A percentile compares a stretch with the other conserved stretches of the same genome.
These are phyloP conservation scores for Melanostoma scalare DNA, from an alignment of 2,888 invertebrate genomes.

Conservation along the genomic window DNA sequence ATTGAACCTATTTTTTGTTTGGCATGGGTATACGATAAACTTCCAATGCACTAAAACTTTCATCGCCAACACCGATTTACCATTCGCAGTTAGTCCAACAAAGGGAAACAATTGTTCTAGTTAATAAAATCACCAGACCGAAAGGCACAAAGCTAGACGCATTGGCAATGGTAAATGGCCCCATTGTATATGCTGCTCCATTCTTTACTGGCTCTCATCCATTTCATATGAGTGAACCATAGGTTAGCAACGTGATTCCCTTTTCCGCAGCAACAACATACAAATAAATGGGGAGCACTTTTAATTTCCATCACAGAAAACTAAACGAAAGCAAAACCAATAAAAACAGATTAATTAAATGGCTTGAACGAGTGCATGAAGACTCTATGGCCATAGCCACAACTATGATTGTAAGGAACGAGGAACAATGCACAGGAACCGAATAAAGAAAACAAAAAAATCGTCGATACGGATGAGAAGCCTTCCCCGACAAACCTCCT, in stretches of 20 bases:
- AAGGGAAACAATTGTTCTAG: conserved; percentile 61
- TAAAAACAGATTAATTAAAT: conserved; percentile 70
- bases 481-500: conserved; percentile 80
- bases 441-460: background rate
- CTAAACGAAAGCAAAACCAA: conserved; percentile 63
- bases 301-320: conserved; percentile 66
- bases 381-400: background rate
- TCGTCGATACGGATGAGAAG: conserved; percentile 48
- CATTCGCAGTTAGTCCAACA: conserved; percentile 9
- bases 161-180: conserved; percentile 39
- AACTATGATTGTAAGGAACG: background rate
- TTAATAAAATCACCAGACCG: conserved; percentile 67
- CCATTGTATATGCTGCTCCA: conserved; percentile 8
- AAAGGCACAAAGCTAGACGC: conserved; percentile 64
- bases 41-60: no score
- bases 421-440: background rate
- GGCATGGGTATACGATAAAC: no score
- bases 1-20: no score
- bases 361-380: conserved; percentile 34
- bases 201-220: conserved; percentile 3
- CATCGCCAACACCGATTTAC: no score
- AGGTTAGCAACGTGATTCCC: conserved; percentile 66
- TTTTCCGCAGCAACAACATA: conserved; percentile 24
- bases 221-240: conserved; percentile 41
- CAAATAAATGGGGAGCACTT: conserved; percentile 43